A percentile compares a stretch with the other conserved stretches of the same genome.
phyloP scores from a whole-genome alignment of 2,888 invertebrate genomes.

The Apamea sordens region DNA sequence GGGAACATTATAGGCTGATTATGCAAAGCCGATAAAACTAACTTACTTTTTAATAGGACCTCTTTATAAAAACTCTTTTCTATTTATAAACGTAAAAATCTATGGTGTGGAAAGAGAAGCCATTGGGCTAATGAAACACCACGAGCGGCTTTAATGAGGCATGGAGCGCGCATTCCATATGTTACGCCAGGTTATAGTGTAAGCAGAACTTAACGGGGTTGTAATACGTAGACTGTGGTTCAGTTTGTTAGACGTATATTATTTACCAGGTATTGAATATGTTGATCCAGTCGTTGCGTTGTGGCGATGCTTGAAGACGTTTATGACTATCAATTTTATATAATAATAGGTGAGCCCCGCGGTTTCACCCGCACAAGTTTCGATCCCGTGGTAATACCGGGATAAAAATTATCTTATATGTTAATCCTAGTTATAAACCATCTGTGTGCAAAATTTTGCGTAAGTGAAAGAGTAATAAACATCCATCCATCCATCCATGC shows the following conservation, averaged over 20 bases:
- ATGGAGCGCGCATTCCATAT: constrained; percentile 54
- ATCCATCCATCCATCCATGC: no score
- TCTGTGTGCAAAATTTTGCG: no score
- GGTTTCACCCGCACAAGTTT: no score
- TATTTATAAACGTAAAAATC: constrained; percentile 74
- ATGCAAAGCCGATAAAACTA: constrained; percentile 1
- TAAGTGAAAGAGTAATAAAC: no score
- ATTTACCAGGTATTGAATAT: not conserved
- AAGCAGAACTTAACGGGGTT: constrained; percentile 48
- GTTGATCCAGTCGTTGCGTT: not conserved
- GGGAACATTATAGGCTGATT: no score
- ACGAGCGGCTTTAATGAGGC: constrained; percentile 67
- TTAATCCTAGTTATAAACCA: no score
- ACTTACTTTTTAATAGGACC: not conserved
- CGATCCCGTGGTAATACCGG: no score
- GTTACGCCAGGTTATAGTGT: constrained; percentile 52
- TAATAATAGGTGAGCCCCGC: no score
- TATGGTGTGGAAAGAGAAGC: constrained; percentile 74
- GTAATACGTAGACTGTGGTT: constrained; percentile 5
- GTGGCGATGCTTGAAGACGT: not conserved
- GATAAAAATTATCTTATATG: no score
- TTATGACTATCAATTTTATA: not conserved
- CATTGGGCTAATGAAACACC: constrained; percentile 75
- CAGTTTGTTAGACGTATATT: not conserved
- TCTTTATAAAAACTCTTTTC: constrained; percentile 33